phyloP scores from a whole-genome alignment of 2,797 vertebrate genomes.

The Sparidentex hasta region DNA sequence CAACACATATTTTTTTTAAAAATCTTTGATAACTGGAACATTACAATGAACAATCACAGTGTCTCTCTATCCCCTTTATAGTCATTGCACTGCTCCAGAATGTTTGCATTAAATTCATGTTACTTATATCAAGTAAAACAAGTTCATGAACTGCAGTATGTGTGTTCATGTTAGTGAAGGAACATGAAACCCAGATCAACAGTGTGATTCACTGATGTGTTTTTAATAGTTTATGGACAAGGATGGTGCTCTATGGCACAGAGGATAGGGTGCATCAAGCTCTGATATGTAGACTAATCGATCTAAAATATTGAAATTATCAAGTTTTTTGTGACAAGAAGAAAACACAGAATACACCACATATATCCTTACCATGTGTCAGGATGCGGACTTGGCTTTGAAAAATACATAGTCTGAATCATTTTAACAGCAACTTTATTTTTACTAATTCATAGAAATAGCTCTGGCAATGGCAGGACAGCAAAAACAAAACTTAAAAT shows the following conservation, averaged over 20 bases:
- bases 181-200: neutral
- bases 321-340: neutral
- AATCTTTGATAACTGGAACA: neutral
- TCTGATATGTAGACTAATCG: neutral
- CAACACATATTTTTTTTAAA: neutral
- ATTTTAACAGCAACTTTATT: neutral
- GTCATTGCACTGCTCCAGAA: too few relatives aligned
- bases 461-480: neutral
- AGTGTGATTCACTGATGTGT: neutral
- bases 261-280: neutral
- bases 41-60: neutral
- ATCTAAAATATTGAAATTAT: neutral
- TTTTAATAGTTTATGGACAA: neutral
- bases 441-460: slow-evolving; percentile 3
- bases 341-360: neutral
- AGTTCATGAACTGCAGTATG: neutral
- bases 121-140: neutral
- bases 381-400: too few relatives aligned
- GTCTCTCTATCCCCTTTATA: neutral
- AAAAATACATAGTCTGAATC: too few relatives aligned
- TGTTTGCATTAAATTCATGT: neutral
- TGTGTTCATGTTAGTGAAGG: neutral
- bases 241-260: neutral
- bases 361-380: neutral
- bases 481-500: neutral